Conservation (phyloP, 2,888 invertebrate genomes). For the Myopa testacea region DNA sequence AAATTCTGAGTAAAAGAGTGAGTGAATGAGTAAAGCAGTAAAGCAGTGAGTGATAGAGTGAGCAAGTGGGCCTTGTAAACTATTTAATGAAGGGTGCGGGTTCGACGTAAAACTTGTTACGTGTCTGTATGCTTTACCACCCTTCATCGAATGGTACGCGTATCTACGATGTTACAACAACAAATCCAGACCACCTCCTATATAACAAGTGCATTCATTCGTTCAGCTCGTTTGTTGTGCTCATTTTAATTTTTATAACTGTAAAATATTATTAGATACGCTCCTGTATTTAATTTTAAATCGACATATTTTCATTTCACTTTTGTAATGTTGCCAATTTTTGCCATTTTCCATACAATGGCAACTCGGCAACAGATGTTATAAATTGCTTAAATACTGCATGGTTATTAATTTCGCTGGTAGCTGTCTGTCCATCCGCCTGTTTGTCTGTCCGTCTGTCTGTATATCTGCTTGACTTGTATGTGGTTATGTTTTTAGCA, state of each 20-base stretch:
- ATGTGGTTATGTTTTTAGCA: slow-evolving; percentile 12
- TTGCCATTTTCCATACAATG: background rate
- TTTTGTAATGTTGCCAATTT: slow-evolving; percentile 43
- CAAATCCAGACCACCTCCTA: background rate
- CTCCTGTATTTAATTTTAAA: background rate
- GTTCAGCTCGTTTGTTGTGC: slow-evolving; percentile 5
- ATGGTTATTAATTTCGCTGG: slow-evolving; percentile 35
- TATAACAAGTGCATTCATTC: background rate
- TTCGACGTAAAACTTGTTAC: too few relatives aligned
- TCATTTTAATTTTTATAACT: background rate
- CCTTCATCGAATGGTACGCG: too few relatives aligned
- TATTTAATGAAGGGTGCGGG: too few relatives aligned
- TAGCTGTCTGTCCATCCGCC: slow-evolving; percentile 4
- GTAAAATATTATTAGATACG: slow-evolving; percentile 1
- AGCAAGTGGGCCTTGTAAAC: too few relatives aligned
- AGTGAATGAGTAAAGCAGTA: too few relatives aligned
- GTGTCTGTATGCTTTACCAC: too few relatives aligned
- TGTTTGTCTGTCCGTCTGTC: background rate
- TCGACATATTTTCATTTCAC: background rate
- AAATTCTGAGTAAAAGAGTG: slow-evolving; percentile 47
- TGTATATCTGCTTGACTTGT: background rate
- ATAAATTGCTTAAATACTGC: slow-evolving; percentile 40
- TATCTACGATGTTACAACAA: too few relatives aligned
- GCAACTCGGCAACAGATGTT: slow-evolving; percentile 41
- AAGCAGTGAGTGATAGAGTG: too few relatives aligned